These are phyloP conservation scores for Chitala chitala DNA, from an alignment of 2,113 vertebrate species.

Conservation along the genomic window DNA sequence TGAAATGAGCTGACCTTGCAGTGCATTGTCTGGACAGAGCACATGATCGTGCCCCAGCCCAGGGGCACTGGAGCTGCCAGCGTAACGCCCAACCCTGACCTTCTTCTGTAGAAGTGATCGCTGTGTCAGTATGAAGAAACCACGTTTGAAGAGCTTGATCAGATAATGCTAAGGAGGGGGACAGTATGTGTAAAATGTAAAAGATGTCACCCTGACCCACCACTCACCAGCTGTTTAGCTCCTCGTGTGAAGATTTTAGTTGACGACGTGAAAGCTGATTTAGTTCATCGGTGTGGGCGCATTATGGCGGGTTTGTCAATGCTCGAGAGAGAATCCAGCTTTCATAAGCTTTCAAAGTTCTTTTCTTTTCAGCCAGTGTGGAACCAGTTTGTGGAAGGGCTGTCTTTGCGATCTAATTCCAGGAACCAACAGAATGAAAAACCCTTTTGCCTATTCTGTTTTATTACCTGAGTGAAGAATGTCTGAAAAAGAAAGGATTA, in stretches of 20 bases:
- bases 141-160: no score
- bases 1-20: constrained; percentile 19
- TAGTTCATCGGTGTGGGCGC: no score
- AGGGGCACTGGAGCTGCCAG: no score
- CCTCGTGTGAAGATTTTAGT: no score
- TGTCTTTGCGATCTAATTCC: constrained; percentile 43
- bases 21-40: constrained; percentile 16
- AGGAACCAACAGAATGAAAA: constrained; percentile 39
- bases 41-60: constrained; percentile 1
- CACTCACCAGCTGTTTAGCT: no score
- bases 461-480: neutral
- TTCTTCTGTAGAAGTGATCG: no score
- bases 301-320: neutral
- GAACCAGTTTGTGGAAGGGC: constrained; percentile 27
- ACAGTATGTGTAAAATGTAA: no score
- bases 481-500: neutral
- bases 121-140: no score
- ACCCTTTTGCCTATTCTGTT: constrained; percentile 45
- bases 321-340: neutral
- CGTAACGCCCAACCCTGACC: no score
- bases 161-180: no score
- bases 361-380: constrained; percentile 24
- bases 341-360: constrained; percentile 20
- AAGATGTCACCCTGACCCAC: no score
- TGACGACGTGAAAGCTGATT: no score